Percentiles rank a stretch among this genome's conserved stretches.
Evolutionary conservation across 1,140 invertebrate genomes (phyloP).

Genomic region (Drosophila ironensis): DNA sequence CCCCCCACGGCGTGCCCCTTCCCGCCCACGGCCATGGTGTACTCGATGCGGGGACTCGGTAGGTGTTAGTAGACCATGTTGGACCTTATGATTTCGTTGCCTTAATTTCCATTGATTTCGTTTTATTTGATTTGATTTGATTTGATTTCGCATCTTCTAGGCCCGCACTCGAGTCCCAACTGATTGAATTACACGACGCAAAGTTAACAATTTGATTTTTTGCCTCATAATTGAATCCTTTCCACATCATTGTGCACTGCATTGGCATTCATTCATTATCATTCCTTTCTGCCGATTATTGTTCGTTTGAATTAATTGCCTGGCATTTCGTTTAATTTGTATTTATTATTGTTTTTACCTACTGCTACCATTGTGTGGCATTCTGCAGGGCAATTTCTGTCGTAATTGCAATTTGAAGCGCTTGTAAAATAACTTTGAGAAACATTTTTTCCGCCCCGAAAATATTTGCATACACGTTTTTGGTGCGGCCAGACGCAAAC

Average conservation of each 20-base stretch:
- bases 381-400: slow-evolving; percentile 1
- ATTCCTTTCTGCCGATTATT: not conserved
- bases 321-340: slow-evolving; percentile 40
- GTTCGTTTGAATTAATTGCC: slow-evolving; percentile 44
- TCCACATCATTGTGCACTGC: slow-evolving; percentile 27
- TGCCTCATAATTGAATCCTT: slow-evolving; percentile 25
- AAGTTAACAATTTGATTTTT: slow-evolving; percentile 32
- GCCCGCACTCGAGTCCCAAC: not conserved
- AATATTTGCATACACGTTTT: slow-evolving; percentile 37
- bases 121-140: slow-evolving; percentile 16
- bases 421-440: slow-evolving; percentile 19
- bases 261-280: slow-evolving; percentile 18
- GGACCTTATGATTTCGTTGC: slow-evolving; percentile 29
- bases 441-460: not conserved
- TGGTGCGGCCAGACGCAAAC: not conserved
- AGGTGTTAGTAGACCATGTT: slow-evolving; percentile 83
- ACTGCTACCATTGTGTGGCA: slow-evolving; percentile 8
- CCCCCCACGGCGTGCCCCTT: slow-evolving; percentile 84
- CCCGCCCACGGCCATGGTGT: slow-evolving; percentile 94
- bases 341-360: slow-evolving; percentile 13
- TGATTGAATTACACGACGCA: not conserved
- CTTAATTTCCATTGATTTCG: slow-evolving; percentile 5
- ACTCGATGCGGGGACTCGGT: slow-evolving; percentile 85
- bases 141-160: slow-evolving; percentile 20
- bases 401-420: slow-evolving; percentile 42